Base-by-base conservation (phyloP, 2,797 vertebrate genomes). In the Cirrhinus molitorella region DNA sequence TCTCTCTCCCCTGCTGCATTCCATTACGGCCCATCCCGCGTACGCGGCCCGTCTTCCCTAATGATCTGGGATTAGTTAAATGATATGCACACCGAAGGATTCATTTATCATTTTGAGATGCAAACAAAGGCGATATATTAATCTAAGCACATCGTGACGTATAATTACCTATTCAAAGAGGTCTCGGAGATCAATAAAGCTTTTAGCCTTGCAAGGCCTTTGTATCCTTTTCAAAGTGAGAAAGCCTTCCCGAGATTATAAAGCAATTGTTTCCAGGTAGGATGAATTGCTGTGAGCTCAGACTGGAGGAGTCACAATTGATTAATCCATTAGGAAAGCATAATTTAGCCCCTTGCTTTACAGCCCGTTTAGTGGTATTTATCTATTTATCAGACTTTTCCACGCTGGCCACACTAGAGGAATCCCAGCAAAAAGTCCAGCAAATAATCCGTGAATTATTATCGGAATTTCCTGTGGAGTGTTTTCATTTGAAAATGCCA, bases 291-390 rank as follows among this genome's bases (percentile, higher is more conserved):
- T 71, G 80, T 25, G 67, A 80, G 57, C 75, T 82, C 43, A 40
- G 61, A 86, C 72, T 80, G 19, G 57, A 84, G 72, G 79, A 88
- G 87, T 57, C 12, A n/a, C 61, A 84, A 90, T 90, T 89, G 89
- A 91, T 90, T 88, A 88, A 83, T 85, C 89, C 89, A 90, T 90
- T 89, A 88, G 84, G 73, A 87, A 87, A 85, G 81, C 80, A 87
- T 88, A 89, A 90, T 89, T 88, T 83, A 89, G 86, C 10, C 51
- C 57, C 81, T 83, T 81, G 80, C 79, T 87, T 85, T 77, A 87
- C 74, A 79, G 82, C 82, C 83, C 67, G 73, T 82, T 78, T 76
- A 23, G 80, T 11, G 70, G 80, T 85, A 78, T 88, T 90, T 85
- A 86, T 89, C 78, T 87, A 84, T 90, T 89, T 87, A 89, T 90